Percentiles rank a stretch among this genome's conserved stretches.
Evolutionary conservation across 2,113 vertebrate species (phyloP).

Genomic region (Sander lucioperca): DNA sequence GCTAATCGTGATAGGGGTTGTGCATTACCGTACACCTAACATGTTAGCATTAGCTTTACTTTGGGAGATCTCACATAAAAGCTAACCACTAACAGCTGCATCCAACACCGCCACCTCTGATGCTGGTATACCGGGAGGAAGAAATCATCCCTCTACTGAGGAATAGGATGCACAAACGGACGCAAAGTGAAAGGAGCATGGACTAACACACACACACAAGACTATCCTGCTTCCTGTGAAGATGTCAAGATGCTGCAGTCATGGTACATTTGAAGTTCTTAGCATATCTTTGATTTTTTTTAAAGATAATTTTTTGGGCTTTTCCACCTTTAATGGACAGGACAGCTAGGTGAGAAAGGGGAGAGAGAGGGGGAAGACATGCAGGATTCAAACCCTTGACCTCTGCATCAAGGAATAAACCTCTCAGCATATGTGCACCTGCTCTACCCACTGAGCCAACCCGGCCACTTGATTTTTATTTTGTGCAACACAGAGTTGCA

Average conservation of each 20-base stretch:
- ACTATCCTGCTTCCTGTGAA: background rate
- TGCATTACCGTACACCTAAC: conserved; percentile 78
- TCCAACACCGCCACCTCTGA: background rate
- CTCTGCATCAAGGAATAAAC: too few relatives aligned
- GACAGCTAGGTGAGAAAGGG: too few relatives aligned
- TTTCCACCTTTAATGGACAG: too few relatives aligned
- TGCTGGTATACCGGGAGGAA: background rate
- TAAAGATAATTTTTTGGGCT: too few relatives aligned
- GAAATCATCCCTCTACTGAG: background rate
- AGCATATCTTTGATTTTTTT: background rate
- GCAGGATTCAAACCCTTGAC: too few relatives aligned
- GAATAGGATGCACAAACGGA: background rate
- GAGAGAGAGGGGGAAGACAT: too few relatives aligned
- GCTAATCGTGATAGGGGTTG: conserved; percentile 91
- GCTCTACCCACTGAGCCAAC: too few relatives aligned
- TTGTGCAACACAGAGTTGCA: background rate
- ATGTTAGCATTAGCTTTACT: conserved; percentile 86
- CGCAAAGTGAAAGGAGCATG: background rate
- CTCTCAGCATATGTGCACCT: too few relatives aligned
- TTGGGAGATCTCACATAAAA: conserved; percentile 56
- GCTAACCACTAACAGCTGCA: too few relatives aligned
- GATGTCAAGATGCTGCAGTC: conserved; percentile 4
- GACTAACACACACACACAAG: background rate
- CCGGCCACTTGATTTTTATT: background rate
- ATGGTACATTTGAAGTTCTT: background rate